These are phyloP conservation scores for Eulithis prunata DNA, from an alignment of 2,888 invertebrate species.

Conservation along the genomic window DNA sequence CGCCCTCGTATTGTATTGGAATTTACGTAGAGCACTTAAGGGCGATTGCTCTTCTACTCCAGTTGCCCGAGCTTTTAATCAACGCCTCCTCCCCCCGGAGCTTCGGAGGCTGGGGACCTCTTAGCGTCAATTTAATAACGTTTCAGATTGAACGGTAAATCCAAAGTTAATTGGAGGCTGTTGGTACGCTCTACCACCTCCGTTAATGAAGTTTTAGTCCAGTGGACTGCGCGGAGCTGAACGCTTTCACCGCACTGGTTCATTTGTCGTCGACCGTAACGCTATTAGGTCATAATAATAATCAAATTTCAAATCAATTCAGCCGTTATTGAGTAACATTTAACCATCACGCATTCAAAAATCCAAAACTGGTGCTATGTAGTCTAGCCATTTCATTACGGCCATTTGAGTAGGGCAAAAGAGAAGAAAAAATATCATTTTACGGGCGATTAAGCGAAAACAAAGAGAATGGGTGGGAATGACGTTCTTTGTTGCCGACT, in stretches of 20 bases:
- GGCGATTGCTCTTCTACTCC: conserved; percentile 49
- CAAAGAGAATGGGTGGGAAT: conserved; percentile 39
- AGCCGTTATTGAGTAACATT: background rate
- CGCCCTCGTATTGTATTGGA: conserved; percentile 62
- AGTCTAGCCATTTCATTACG: conserved; percentile 15
- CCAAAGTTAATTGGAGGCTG: conserved; percentile 45
- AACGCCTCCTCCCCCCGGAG: conserved; percentile 51
- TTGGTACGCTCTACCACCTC: conserved; percentile 32
- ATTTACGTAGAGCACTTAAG: conserved; percentile 57
- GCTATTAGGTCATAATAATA: background rate
- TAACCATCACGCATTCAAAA: background rate
- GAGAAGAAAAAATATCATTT: conserved; percentile 46
- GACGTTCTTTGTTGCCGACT: conserved; percentile 7
- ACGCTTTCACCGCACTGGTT: conserved; percentile 6
- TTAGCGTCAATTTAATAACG: conserved; percentile 67
- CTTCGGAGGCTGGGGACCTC: conserved; percentile 50
- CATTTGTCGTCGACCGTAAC: background rate
- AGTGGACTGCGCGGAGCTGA: conserved; percentile 19
- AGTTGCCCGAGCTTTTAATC: conserved; percentile 63
- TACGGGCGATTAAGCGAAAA: conserved; percentile 54
- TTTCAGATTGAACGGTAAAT: conserved; percentile 57
- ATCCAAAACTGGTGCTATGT: background rate
- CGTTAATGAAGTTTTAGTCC: conserved; percentile 32
- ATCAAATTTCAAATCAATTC: background rate
- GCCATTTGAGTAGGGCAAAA: conserved; percentile 38